Conservation (phyloP, 2,113 vertebrate genomes). For the Podiceps cristatus region DNA sequence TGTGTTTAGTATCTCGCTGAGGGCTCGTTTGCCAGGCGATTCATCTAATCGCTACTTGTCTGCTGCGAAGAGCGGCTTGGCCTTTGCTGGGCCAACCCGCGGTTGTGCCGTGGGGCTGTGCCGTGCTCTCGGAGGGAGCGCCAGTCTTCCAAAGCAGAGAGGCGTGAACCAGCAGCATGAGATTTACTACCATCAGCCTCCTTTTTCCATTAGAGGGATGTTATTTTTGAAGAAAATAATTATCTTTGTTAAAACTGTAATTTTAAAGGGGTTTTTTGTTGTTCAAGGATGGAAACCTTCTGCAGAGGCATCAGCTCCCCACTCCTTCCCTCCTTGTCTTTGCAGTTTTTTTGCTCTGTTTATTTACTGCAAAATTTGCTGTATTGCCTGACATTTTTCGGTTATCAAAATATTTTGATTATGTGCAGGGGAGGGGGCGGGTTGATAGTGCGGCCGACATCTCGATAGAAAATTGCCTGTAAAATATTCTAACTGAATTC, state of each 20-base stretch:
- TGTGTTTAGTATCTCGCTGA: not conserved
- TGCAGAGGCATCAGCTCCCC: not conserved
- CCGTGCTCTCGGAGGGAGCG: rapidly evolving
- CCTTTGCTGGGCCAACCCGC: rapidly evolving
- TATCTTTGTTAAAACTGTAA: not conserved
- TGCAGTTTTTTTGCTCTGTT: slow-evolving; percentile 3
- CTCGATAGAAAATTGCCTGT: not conserved
- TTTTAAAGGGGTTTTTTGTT: not conserved
- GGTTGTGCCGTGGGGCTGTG: not conserved
- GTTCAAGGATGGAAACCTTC: not conserved
- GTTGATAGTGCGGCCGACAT: not conserved
- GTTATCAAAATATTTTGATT: slow-evolving; percentile 64
- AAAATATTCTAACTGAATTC: not conserved
- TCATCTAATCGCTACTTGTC: not conserved
- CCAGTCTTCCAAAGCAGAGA: not conserved
- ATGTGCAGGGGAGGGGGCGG: slow-evolving; percentile 1
- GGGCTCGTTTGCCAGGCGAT: not conserved
- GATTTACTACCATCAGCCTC: not conserved
- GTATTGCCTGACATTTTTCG: slow-evolving; percentile 13
- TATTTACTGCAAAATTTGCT: slow-evolving; percentile 52
- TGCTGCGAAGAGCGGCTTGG: rapidly evolving
- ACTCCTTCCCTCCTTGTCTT: not conserved
- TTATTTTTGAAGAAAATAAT: not conserved
- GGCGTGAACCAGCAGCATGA: not conserved
- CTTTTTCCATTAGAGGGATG: not conserved